Conservation (phyloP, 1,140 invertebrate species). For the Pseudomyrmex flavicornis region DNA sequence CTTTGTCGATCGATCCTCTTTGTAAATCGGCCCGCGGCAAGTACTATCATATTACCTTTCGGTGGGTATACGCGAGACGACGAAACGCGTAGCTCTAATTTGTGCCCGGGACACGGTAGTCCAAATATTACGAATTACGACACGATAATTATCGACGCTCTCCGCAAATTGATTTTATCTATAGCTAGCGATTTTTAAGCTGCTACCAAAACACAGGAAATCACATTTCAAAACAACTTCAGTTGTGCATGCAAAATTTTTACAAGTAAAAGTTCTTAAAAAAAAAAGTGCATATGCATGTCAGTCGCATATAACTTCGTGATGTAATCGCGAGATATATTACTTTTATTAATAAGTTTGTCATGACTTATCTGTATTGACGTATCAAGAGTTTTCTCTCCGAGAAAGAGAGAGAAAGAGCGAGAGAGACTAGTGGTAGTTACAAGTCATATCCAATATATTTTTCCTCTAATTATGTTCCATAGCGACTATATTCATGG, state of each 20-base stretch:
- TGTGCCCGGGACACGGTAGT: slow-evolving; percentile 29
- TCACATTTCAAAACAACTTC: background rate
- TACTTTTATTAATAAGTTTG: background rate
- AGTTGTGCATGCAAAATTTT: background rate
- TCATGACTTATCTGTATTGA: background rate
- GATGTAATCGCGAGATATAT: too few species aligned
- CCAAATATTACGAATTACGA: slow-evolving; percentile 54
- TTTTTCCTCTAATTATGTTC: slow-evolving; percentile 7
- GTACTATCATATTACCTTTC: slow-evolving; percentile 69
- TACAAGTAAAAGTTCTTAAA: background rate
- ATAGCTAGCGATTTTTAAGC: background rate
- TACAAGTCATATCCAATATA: background rate
- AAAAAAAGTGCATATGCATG: background rate
- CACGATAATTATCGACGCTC: slow-evolving; percentile 17
- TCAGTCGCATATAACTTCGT: background rate
- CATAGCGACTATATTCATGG: background rate
- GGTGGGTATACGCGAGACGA: slow-evolving; percentile 31
- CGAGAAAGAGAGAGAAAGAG: too few species aligned
- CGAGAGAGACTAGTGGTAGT: too few species aligned
- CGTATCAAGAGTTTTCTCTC: background rate
- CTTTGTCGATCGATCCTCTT: slow-evolving; percentile 76
- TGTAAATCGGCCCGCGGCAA: slow-evolving; percentile 69
- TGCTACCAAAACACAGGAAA: background rate
- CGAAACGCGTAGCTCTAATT: slow-evolving; percentile 62
- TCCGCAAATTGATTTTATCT: background rate